Evolutionary conservation across 2,888 invertebrate genomes (phyloP).

Genomic region (Dasysyrphus tricinctus): DNA sequence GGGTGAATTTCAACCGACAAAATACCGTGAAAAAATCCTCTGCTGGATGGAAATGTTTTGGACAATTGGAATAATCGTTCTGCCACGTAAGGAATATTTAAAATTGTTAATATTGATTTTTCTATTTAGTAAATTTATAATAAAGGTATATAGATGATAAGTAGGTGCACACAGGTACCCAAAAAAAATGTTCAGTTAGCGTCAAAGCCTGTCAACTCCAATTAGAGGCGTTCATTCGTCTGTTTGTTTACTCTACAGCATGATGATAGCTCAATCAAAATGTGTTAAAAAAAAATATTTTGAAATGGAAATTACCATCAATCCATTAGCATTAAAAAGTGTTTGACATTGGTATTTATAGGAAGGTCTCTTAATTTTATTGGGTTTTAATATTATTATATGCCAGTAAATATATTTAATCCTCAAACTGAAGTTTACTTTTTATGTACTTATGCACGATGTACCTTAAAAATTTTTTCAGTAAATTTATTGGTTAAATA

Average conservation of each 20-base stretch:
- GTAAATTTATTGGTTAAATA: background rate
- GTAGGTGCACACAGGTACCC: background rate
- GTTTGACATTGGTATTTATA: background rate
- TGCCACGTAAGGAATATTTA: conserved; percentile 86
- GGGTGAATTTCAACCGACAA: conserved; percentile 92
- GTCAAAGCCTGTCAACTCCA: conserved; percentile 56
- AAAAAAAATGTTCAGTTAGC: conserved; percentile 5
- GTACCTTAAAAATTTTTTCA: background rate
- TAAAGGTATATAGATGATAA: background rate
- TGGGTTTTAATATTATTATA: conserved; percentile 30
- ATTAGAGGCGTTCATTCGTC: conserved; percentile 45
- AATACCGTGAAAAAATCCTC: conserved; percentile 90
- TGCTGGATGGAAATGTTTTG: conserved; percentile 95
- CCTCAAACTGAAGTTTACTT: background rate
- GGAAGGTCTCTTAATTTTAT: conserved; percentile 28
- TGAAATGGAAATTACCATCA: conserved; percentile 51
- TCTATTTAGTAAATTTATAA: conserved; percentile 35
- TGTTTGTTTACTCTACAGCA: conserved; percentile 50
- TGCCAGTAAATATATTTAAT: conserved; percentile 2
- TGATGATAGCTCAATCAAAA: conserved; percentile 76
- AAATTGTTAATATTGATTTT: conserved; percentile 40
- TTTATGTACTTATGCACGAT: too few relatives aligned
- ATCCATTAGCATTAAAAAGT: conserved; percentile 26
- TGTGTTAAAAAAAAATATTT: conserved; percentile 58
- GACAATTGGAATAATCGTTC: conserved; percentile 90